Conservation (phyloP, 37 sponge, comb jelly and placozoan species). For the Lycopodina hypogea region DNA sequence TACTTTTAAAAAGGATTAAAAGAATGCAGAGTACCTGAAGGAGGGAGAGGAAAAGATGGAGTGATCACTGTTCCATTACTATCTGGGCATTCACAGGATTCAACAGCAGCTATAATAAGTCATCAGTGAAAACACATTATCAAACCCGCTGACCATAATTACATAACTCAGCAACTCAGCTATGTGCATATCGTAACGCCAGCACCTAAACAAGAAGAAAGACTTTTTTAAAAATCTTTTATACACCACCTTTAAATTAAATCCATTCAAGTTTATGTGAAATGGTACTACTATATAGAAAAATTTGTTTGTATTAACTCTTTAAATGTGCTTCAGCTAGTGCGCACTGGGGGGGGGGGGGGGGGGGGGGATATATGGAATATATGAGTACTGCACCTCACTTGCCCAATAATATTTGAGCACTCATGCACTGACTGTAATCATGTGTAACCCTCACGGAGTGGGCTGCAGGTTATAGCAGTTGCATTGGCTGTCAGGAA, state of each 20-base stretch:
- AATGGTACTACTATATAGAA: background rate
- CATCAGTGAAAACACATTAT: background rate
- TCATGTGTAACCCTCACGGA: conserved; percentile 10
- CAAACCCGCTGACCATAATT: no score
- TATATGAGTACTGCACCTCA: no score
- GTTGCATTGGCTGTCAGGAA: conserved; percentile 42
- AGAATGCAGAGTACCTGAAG: background rate
- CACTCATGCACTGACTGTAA: no score
- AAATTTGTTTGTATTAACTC: background rate
- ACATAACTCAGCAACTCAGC: no score
- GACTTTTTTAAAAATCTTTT: no score
- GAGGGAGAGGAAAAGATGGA: conserved; percentile 20
- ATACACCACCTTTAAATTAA: no score
- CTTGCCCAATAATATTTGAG: no score
- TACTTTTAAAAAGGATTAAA: background rate
- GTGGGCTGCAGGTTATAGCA: conserved; percentile 15
- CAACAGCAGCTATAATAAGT: conserved; percentile 11
- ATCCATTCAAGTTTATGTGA: background rate
- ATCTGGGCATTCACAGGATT: conserved; percentile 31
- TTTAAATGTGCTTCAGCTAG: no score
- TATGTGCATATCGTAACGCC: no score
- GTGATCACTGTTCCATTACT: background rate
- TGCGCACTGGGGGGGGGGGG: no score
- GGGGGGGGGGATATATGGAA: no score
- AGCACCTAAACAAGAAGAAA: no score